Evolutionary conservation across 2,113 vertebrate species (phyloP).

Genomic region (Tachuris rubrigastra): DNA sequence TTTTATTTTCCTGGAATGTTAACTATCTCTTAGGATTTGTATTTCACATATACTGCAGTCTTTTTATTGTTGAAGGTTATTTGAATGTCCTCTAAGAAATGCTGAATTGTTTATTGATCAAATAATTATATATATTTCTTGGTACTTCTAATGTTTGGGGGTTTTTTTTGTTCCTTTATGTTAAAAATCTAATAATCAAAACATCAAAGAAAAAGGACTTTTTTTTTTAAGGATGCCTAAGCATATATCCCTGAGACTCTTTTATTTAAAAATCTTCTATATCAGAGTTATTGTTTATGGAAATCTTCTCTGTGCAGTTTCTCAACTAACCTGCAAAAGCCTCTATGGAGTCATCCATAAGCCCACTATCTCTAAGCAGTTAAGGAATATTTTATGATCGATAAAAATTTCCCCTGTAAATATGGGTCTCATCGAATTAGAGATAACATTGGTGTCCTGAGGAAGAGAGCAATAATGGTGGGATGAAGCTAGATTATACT

Average conservation of each 20-base stretch:
- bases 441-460: background rate
- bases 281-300: constrained; percentile 28
- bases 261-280: constrained; percentile 13
- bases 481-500: background rate
- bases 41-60: background rate
- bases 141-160: background rate
- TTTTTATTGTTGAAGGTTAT: constrained; percentile 35
- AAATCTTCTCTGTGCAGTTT: constrained; percentile 25
- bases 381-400: constrained; percentile 32
- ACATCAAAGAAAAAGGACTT: background rate
- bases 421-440: constrained; percentile 10
- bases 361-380: background rate
- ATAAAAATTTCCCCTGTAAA: constrained; percentile 28
- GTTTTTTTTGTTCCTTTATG: background rate
- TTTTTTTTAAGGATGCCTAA: background rate
- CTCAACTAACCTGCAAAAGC: background rate
- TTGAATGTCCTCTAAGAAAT: constrained; percentile 28
- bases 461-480: background rate
- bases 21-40: constrained; percentile 30
- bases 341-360: background rate
- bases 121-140: constrained; percentile 43
- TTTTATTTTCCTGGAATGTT: constrained; percentile 24
- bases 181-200: constrained; percentile 49
- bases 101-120: constrained; percentile 47
- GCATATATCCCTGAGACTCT: background rate